Evolutionary conservation across 2,888 invertebrate genomes (phyloP).

Genomic region (Ophioninae sp.): DNA sequence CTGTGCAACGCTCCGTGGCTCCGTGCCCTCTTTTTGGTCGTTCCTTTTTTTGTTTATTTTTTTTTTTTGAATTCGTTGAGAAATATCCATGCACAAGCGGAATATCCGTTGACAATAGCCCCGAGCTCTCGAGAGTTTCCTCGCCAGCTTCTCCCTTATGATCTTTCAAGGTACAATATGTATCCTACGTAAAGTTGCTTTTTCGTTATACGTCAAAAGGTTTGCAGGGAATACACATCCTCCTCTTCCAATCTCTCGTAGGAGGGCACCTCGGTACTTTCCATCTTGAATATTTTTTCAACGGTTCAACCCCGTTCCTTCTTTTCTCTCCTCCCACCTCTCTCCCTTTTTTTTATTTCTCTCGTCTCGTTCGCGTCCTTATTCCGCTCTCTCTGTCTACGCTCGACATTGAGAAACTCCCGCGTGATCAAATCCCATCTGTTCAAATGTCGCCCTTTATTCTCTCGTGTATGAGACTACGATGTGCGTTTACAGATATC

Average conservation of each 20-base stretch:
- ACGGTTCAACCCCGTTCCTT: constrained; percentile 42
- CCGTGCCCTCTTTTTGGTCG: not conserved
- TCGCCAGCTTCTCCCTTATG: constrained; percentile 36
- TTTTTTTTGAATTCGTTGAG: constrained; percentile 44
- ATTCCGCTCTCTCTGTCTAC: not conserved
- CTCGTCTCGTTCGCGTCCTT: constrained; percentile 20
- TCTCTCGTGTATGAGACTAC: not conserved
- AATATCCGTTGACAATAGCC: constrained; percentile 60
- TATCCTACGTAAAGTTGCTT: constrained; percentile 31
- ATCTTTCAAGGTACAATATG: constrained; percentile 48
- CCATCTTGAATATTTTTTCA: constrained; percentile 48
- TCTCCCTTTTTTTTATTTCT: constrained; percentile 1
- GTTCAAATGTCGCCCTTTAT: constrained; percentile 6
- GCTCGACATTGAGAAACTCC: constrained; percentile 42
- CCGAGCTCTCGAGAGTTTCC: constrained; percentile 40
- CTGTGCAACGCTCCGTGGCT: constrained; percentile 32
- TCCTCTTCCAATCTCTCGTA: constrained; percentile 12
- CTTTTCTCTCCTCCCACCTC: not conserved
- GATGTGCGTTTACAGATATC: not conserved
- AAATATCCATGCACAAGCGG: constrained; percentile 57
- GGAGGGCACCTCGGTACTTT: constrained; percentile 30
- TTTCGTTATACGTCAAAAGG: constrained; percentile 28
- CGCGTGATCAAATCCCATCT: constrained; percentile 48
- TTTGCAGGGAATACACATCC: constrained; percentile 36
- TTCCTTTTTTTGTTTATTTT: not conserved